Percentiles rank a stretch among this genome's conserved stretches.
These are phyloP conservation scores for Gastrophysa polygoni DNA, from an alignment of 2,888 invertebrate genomes.

Conservation along the genomic window DNA sequence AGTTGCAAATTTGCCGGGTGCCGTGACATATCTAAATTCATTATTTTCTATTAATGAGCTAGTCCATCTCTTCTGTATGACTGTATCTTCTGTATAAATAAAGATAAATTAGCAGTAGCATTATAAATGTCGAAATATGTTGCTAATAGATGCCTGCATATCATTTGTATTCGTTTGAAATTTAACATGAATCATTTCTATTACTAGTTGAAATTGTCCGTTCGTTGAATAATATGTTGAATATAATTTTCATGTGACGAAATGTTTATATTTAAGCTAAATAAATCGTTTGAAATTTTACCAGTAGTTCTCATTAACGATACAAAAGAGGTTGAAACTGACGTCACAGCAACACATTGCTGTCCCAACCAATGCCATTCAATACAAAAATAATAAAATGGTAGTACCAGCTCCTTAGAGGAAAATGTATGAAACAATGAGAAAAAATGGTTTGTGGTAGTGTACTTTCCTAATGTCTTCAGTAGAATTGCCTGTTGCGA, in stretches of 20 bases:
- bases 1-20: too few species aligned
- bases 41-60: background rate
- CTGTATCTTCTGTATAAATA: constrained; percentile 33
- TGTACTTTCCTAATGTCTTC: too few species aligned
- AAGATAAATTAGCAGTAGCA: constrained; percentile 37
- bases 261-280: constrained; percentile 49
- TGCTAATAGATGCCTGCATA: constrained; percentile 40
- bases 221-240: constrained; percentile 21
- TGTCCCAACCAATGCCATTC: too few species aligned
- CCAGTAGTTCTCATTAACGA: background rate
- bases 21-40: background rate
- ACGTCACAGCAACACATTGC: too few species aligned
- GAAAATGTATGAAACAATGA: too few species aligned
- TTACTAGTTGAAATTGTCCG: constrained; percentile 29
- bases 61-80: constrained; percentile 16
- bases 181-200: constrained; percentile 24
- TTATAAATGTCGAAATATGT: constrained; percentile 44
- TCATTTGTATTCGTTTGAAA: constrained; percentile 23
- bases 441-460: too few species aligned
- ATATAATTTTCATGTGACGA: constrained; percentile 44
- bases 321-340: too few species aligned
- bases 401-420: too few species aligned
- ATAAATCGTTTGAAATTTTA: constrained; percentile 43
- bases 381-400: too few species aligned
- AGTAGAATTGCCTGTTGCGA: too few species aligned